A percentile compares a stretch with the other conserved stretches of the same genome.
Evolutionary conservation across 1,140 invertebrate species (phyloP).

Genomic region (Nomia melanderi): DNA sequence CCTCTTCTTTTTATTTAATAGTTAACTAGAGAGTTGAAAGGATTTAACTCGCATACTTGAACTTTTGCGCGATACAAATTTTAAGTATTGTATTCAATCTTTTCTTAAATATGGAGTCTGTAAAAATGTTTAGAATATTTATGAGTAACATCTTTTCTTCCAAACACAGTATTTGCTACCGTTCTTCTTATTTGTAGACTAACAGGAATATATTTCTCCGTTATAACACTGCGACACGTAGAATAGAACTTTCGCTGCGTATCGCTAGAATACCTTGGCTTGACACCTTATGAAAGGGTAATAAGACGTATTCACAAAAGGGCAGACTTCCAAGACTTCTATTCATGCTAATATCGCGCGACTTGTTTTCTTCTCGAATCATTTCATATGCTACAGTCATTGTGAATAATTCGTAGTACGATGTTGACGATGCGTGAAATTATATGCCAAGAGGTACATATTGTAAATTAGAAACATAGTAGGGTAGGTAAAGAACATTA

Average conservation of each 20-base stretch:
- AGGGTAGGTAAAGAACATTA: neutral
- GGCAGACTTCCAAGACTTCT: neutral
- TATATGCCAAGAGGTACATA: too few species aligned
- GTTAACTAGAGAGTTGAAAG: too few species aligned
- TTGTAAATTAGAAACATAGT: neutral
- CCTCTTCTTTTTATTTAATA: too few species aligned
- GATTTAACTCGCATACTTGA: too few species aligned
- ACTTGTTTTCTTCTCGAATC: neutral
- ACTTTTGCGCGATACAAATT: too few species aligned
- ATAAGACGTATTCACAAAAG: slow-evolving; percentile 37
- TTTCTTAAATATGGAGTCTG: too few species aligned
- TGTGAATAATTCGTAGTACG: too few species aligned
- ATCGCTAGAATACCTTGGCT: slow-evolving; percentile 7
- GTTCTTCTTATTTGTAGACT: neutral
- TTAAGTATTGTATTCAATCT: too few species aligned
- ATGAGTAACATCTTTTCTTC: neutral
- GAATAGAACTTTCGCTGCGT: slow-evolving; percentile 36
- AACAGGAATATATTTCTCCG: neutral
- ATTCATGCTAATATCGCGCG: neutral
- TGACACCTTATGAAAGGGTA: slow-evolving; percentile 49
- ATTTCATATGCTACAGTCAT: neutral
- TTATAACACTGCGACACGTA: slow-evolving; percentile 24
- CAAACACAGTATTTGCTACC: neutral
- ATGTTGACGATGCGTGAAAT: too few species aligned
- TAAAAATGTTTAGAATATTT: too few species aligned